Evolutionary conservation across 2,888 invertebrate species (phyloP).

Genomic region (Acrocyrtus sp.): DNA sequence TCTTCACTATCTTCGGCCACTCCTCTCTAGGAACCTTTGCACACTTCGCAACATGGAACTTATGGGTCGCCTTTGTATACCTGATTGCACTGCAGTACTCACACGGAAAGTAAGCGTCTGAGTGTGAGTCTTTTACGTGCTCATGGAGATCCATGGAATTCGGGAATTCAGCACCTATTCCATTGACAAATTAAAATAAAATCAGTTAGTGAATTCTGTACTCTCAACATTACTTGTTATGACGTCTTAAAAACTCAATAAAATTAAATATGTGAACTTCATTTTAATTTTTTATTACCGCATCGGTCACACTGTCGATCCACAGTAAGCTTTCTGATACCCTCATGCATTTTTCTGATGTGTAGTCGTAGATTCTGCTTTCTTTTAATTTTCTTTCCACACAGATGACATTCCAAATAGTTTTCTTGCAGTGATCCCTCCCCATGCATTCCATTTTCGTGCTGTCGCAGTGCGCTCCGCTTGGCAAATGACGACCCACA

Average conservation of each 20-base stretch:
- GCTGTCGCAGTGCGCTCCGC: too few relatives aligned
- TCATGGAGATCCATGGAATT: not conserved
- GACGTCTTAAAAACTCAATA: too few relatives aligned
- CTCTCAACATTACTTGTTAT: too few relatives aligned
- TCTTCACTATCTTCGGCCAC: not conserved
- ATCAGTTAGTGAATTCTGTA: too few relatives aligned
- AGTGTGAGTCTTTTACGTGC: slow-evolving; percentile 15
- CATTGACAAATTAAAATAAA: too few relatives aligned
- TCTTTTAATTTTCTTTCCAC: slow-evolving; percentile 20
- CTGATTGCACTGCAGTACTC: not conserved
- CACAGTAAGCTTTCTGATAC: not conserved
- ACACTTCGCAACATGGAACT: slow-evolving; percentile 15
- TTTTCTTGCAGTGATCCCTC: slow-evolving; percentile 17
- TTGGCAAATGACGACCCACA: too few relatives aligned
- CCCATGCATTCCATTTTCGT: slow-evolving; percentile 24
- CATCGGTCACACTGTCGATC: slow-evolving; percentile 17
- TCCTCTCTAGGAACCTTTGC: not conserved
- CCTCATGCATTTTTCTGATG: slow-evolving; percentile 6
- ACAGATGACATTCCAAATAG: slow-evolving; percentile 8
- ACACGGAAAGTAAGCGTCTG: slow-evolving; percentile 25
- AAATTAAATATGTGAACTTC: too few relatives aligned
- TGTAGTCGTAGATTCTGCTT: not conserved
- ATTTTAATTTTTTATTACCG: too few relatives aligned
- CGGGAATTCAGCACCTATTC: too few relatives aligned
- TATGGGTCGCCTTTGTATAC: slow-evolving; percentile 4